These are phyloP conservation scores for Caenorhabditis panamensis DNA, from an alignment of 2,888 invertebrate genomes.

Conservation along the genomic window DNA sequence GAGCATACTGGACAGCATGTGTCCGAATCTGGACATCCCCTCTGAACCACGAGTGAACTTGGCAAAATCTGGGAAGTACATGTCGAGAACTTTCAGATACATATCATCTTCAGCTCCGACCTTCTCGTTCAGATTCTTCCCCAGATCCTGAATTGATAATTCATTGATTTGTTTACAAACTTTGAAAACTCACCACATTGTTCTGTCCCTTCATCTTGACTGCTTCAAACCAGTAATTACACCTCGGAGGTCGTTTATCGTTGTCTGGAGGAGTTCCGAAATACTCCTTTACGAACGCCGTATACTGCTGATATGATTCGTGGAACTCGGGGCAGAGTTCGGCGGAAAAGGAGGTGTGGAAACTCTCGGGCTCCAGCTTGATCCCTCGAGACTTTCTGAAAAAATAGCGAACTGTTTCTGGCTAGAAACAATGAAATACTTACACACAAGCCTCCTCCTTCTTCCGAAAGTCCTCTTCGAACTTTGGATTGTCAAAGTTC, in stretches of 20 bases:
- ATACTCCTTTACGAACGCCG: constrained; percentile 59
- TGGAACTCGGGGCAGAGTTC: constrained; percentile 67
- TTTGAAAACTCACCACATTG: constrained; percentile 29
- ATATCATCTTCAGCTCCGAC: constrained; percentile 26
- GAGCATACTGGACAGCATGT: constrained; percentile 56
- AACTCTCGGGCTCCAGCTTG: constrained; percentile 52
- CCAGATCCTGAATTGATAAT: constrained; percentile 24
- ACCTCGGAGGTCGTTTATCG: constrained; percentile 51
- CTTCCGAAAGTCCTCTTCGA: constrained; percentile 66
- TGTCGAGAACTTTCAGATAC: constrained; percentile 47
- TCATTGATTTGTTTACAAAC: neutral
- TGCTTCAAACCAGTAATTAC: constrained; percentile 60
- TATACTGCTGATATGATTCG: constrained; percentile 51
- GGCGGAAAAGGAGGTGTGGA: constrained; percentile 58
- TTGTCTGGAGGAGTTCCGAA: constrained; percentile 58
- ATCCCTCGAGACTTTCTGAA: constrained; percentile 50
- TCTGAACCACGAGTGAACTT: constrained; percentile 45
- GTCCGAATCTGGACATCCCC: constrained; percentile 46
- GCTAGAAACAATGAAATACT: constrained; percentile 17
- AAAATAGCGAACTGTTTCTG: neutral
- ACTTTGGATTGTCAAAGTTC: constrained; percentile 67
- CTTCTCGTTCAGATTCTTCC: constrained; percentile 43
- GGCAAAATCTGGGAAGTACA: constrained; percentile 52
- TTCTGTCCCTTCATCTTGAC: constrained; percentile 56
- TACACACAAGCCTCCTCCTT: constrained; percentile 64